Base-by-base conservation (phyloP, 2,797 vertebrate genomes). In the Oreonectes daqikongensis region DNA sequence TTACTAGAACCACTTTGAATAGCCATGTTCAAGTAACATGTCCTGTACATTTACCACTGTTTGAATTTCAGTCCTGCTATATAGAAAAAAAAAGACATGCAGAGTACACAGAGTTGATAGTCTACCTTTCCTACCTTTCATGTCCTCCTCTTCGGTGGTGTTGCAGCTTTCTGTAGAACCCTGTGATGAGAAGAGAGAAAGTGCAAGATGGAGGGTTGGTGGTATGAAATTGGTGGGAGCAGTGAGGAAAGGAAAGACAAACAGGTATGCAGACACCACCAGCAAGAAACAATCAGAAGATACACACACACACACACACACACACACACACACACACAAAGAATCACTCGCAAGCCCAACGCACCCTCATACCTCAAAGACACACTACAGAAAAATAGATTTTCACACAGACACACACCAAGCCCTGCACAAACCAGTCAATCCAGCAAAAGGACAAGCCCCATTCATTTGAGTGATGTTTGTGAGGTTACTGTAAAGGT, bases 101-200 rank as follows among this genome's bases (percentile, higher is more conserved):
- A 85, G 77, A 93, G 81, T 73, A 93, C 81, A 81, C 88, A 84
- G 82, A 84, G 86, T 87, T 86, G 90, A 92, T 86, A 60, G 87
- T 83, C 90, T 94, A 94, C 93, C 93, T 94, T 93, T 94, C 94
- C 88, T 96, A 98, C 97, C 97, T 97, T 99, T 99, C 91, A 97
- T 93, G 86, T 99, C 98, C 88, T 99, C 98, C 86, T 99, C 98
- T 94, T 99, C 98, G 35, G 95, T 95, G 85, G 97, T 98, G 78
- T 99, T 99, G 84, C 96, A 98, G 91, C 98, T 99, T 93, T 99
- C 98, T 76, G 96, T 97, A 86, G 98, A 99, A 82, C 97, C 98
- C 98, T 99, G 91, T 40, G 65, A 70, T 0, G 1, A 86, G 84
- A 87, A 32, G 9, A 78, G 1, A 71, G 40, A 75, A 32, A 65